These are phyloP conservation scores for Clistopyga incitator DNA, from an alignment of 2,888 invertebrate species.

Conservation along the genomic window DNA sequence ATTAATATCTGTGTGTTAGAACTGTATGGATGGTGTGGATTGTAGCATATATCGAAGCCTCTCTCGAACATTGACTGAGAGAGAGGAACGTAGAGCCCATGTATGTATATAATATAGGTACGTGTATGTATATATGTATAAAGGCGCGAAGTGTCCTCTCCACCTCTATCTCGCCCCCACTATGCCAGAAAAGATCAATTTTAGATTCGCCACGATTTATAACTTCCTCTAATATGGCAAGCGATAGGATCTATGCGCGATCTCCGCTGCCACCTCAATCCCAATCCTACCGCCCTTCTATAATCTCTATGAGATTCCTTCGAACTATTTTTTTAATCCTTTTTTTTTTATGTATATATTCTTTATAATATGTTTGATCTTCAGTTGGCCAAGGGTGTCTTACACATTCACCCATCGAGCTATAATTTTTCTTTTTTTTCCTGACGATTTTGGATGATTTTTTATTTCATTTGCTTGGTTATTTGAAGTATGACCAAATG, in stretches of 20 bases:
- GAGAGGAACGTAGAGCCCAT: constrained; percentile 39
- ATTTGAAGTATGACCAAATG: background rate
- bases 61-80: constrained; percentile 59
- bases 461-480: background rate
- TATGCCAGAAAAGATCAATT: constrained; percentile 83
- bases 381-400: background rate
- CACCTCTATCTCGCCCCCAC: constrained; percentile 64
- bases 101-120: constrained; percentile 40
- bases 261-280: constrained; percentile 35
- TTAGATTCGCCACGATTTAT: constrained; percentile 84
- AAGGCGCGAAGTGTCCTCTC: constrained; percentile 71
- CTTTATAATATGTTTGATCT: background rate
- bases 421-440: background rate
- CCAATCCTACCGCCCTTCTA: constrained; percentile 25
- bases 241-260: constrained; percentile 75
- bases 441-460: background rate
- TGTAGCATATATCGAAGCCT: constrained; percentile 56
- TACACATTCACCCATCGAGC: background rate
- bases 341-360: background rate
- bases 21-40: constrained; percentile 37
- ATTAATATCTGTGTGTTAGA: constrained; percentile 67
- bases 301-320: constrained; percentile 47
- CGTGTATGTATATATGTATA: constrained; percentile 26
- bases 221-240: constrained; percentile 84
- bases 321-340: constrained; percentile 16